Percentiles rank a stretch among this genome's conserved stretches.
Conservation (phyloP, 2,113 vertebrate species). For the Saguinus imperator region DNA sequence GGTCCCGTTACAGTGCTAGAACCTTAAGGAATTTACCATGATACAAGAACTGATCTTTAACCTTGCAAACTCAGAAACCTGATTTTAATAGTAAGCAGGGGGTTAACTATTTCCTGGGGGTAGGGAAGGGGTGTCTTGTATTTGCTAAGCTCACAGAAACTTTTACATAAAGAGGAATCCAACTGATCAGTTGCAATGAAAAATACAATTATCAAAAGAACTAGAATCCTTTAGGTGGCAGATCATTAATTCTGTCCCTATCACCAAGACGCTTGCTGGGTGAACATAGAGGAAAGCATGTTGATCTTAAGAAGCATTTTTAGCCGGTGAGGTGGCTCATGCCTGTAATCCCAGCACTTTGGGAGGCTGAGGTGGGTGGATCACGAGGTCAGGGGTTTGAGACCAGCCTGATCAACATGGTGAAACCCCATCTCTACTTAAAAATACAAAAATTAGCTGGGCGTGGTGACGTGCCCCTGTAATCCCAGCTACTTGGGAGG, state of each 20-base stretch:
- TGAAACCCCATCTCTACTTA: too few relatives aligned
- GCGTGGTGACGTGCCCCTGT: too few relatives aligned
- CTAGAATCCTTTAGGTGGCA: background rate
- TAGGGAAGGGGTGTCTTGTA: background rate
- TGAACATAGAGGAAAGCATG: background rate
- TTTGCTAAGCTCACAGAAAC: slow-evolving; percentile 27
- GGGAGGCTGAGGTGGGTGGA: too few relatives aligned
- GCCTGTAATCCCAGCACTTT: too few relatives aligned
- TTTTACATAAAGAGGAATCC: background rate
- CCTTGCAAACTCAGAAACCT: background rate
- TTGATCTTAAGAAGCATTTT: background rate
- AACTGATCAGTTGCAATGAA: slow-evolving; percentile 20
- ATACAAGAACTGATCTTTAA: background rate
- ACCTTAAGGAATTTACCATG: background rate
- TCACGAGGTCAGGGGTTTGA: too few relatives aligned
- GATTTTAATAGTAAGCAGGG: slow-evolving; percentile 27
- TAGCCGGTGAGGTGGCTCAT: too few relatives aligned
- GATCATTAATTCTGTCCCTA: slow-evolving; percentile 23
- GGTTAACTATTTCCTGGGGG: background rate
- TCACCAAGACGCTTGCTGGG: background rate
- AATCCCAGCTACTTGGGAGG: too few relatives aligned
- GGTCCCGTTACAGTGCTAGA: background rate
- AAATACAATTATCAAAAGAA: slow-evolving; percentile 16
- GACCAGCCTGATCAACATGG: too few relatives aligned
- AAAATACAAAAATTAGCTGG: too few relatives aligned